Base-by-base conservation (phyloP, 2,888 invertebrate species). In the Heliconius ethilla region DNA sequence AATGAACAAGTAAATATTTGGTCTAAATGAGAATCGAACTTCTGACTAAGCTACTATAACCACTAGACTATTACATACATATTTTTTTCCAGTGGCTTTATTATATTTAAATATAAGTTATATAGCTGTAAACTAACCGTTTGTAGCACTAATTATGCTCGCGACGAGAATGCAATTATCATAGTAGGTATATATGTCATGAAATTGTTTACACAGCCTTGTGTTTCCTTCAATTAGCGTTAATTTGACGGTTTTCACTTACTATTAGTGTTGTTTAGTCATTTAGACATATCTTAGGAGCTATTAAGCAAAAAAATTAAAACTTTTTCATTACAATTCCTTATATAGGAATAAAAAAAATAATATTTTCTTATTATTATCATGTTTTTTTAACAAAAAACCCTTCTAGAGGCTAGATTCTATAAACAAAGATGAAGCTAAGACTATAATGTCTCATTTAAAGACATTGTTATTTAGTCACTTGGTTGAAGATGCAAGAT, bases 121-220 rank as follows among this genome's bases (percentile, higher is more conserved):
- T 22, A 55, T 75, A 33, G 25, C 45, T 27, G 13, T 27, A 22
- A 25, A 76, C 40, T 29, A 40, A 66, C 62, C 74, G 76, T 73
- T 76, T 66, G 45, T 29, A 55, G 33, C 74, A 66, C 75, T 66
- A 79, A 81, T 81, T 81, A 79, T 76, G n/a, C 67, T 37, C 15
- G 15, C 40, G 45, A 55, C 67, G 81, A 72, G 72, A 81, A 79
- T 69, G n/a, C 67, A 77, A 77, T 81, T 81, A 81, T 63, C 81
- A 75, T 69, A 5, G 67, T n/a, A 59, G 59, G 15, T 29, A 78
- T 72, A 63, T 78, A 70, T 80, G 80, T 78, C 80, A 72, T 55
- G 66, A 72, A 70, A 72, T 37, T 77, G 79, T 74, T 79, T 79
- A 72, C 81, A 76, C 78, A 81, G 79, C 73, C 25, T 75, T n/a